A percentile compares a stretch with the other conserved stretches of the same genome.
Conservation (phyloP, 2,113 vertebrate species). For the Macaca fascicularis region T2T-MFA8v1.1 NC_088384.1:109899501-109900000, state of each 20-base stretch:
- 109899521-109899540: neutral
- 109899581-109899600: neutral
- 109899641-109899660: neutral
- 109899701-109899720: neutral
- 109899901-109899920: constrained; percentile 69
- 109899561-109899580: neutral
- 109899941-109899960: constrained; percentile 54
- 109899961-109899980: constrained; percentile 63
- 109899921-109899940: constrained; percentile 63
- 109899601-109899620: neutral
- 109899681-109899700: too few relatives aligned
- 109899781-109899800: neutral
- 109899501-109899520: neutral
- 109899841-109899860: constrained; percentile 67
- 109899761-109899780: constrained; percentile 43
- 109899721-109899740: neutral
- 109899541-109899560: neutral
- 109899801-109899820: too few relatives aligned
- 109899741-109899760: neutral
- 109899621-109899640: too few relatives aligned
- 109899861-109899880: constrained; percentile 4
- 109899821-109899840: constrained; percentile 49
- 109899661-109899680: too few relatives aligned
- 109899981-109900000: constrained; percentile 20
- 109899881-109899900: constrained; percentile 31